Percentiles rank a stretch among this genome's conserved stretches.
Conservation (phyloP, 2,797 vertebrate species). For the Platalea minor region DNA sequence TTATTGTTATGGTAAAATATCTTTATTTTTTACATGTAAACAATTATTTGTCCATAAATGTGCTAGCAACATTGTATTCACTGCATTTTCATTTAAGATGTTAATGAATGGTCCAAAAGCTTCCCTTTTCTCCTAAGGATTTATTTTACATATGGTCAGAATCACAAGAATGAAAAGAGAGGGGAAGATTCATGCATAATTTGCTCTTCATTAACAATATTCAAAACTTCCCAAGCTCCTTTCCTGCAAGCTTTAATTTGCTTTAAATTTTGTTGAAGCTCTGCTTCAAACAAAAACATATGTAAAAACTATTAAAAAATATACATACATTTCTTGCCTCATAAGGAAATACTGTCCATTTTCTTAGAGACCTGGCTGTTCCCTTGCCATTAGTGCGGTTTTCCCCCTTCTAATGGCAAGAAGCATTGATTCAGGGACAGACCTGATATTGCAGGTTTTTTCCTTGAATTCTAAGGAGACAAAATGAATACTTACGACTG, state of each 20-base stretch:
- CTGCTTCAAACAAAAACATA: not conserved
- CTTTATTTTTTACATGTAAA: not conserved
- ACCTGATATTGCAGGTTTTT: not conserved
- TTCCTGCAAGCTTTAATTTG: not conserved
- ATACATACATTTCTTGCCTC: not conserved
- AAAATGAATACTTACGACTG: not conserved
- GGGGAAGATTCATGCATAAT: not conserved
- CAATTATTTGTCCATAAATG: not conserved
- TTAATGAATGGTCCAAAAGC: not conserved
- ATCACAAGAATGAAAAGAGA: not conserved
- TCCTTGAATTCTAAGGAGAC: not conserved
- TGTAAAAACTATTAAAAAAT: not conserved
- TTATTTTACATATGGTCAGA: not conserved
- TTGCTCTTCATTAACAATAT: not conserved
- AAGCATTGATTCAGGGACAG: not conserved
- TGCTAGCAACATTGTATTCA: not conserved
- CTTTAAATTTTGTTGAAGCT: not conserved
- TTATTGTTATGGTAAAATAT: not conserved
- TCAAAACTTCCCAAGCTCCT: not conserved
- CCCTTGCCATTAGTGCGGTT: not conserved
- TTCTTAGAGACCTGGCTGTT: not conserved
- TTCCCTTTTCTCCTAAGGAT: not conserved
- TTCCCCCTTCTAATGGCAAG: not conserved
- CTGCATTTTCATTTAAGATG: not conserved
- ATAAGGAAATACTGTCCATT: not conserved